Percentiles rank a stretch among this genome's conserved stretches.
Evolutionary conservation across 2,113 vertebrate genomes (phyloP).

Genomic region (Triplophysa tibetana): DNA sequence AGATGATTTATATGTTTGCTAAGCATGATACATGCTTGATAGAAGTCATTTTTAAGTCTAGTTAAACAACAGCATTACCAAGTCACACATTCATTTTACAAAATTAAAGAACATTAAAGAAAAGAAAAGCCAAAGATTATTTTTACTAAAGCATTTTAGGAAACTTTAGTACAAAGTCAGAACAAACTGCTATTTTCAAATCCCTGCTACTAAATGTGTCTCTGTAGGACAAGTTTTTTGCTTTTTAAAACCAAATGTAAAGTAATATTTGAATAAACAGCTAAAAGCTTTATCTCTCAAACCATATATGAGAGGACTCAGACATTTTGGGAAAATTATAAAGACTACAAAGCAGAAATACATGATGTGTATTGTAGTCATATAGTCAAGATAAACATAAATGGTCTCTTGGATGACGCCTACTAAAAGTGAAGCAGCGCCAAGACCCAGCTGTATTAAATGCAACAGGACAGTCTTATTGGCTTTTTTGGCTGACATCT

Average conservation of each 20-base stretch:
- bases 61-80: too few relatives aligned
- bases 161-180: background rate
- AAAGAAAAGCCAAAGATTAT: background rate
- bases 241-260: conserved; percentile 12
- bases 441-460: conserved; percentile 15
- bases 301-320: conserved; percentile 58
- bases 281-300: conserved; percentile 58
- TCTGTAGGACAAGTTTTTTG: background rate
- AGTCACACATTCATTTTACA: too few relatives aligned
- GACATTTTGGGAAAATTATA: conserved; percentile 50
- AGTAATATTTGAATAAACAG: conserved; percentile 19
- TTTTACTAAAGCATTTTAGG: background rate
- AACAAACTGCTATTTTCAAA: background rate
- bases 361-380: conserved; percentile 11
- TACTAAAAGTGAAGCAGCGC: background rate
- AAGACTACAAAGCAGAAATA: conserved; percentile 51
- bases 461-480: conserved; percentile 35
- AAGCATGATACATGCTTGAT: too few relatives aligned
- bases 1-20: background rate
- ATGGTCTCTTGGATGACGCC: background rate
- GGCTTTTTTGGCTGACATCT: conserved; percentile 42
- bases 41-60: too few relatives aligned
- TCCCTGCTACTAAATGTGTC: background rate
- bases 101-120: background rate
- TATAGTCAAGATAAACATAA: background rate